Evolutionary conservation across 2,113 vertebrate species (phyloP).

Genomic region (Brevimyrus niger): DNA sequence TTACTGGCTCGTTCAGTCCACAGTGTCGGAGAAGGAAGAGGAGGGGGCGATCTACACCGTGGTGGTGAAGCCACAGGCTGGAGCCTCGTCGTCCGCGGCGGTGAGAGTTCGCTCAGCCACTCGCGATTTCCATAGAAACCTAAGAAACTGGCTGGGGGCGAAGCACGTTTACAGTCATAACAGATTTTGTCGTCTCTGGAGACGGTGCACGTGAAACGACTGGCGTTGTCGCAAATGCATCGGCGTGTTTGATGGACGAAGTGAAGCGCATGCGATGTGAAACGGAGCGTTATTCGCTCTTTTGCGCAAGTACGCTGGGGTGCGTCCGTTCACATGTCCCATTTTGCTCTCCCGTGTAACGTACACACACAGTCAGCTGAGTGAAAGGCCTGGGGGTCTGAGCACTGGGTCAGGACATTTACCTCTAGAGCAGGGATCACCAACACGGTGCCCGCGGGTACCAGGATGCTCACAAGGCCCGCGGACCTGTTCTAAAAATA

Average conservation of each 20-base stretch:
- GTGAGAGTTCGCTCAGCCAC: constrained; percentile 32
- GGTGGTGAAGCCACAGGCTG: constrained; percentile 53
- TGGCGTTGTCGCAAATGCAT: not conserved
- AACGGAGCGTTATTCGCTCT: not conserved
- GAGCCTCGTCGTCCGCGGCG: constrained; percentile 23
- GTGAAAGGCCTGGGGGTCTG: not conserved
- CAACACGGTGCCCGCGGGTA: too few species aligned
- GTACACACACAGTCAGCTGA: not conserved
- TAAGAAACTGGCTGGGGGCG: not conserved
- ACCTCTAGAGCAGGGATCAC: not conserved
- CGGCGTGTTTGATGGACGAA: not conserved
- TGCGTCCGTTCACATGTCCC: not conserved
- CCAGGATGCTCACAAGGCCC: too few species aligned
- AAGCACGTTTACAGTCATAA: not conserved
- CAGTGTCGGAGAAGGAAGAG: constrained; percentile 68
- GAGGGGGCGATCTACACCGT: constrained; percentile 72
- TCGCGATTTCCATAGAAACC: not conserved
- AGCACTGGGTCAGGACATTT: not conserved
- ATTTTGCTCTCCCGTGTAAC: not conserved
- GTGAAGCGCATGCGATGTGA: not conserved
- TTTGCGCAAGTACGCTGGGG: not conserved
- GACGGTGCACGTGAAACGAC: not conserved
- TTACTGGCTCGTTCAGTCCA: constrained; percentile 38
- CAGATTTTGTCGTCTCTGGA: not conserved
- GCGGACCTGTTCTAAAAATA: too few species aligned